Percentiles rank a stretch among this genome's conserved stretches.
These are phyloP conservation scores for Spisula solida DNA, from an alignment of 2,888 invertebrate species.

Conservation along the genomic window DNA sequence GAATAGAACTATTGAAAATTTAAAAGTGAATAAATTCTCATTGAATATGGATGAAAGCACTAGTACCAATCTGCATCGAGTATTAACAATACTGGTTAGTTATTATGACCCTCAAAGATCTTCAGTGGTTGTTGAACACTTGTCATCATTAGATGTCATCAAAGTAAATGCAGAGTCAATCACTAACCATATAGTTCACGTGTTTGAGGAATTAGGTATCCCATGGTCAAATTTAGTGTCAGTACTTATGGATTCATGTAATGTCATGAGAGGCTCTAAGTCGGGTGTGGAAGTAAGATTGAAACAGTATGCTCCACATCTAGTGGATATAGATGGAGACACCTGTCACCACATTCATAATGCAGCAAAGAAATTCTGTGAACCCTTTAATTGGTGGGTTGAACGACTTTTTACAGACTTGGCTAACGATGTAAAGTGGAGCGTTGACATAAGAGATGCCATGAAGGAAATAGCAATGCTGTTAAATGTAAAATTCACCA, in stretches of 20 bases:
- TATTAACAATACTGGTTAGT: conserved; percentile 57
- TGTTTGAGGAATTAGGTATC: conserved; percentile 66
- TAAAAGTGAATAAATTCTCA: conserved; percentile 50
- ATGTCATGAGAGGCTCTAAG: conserved; percentile 72
- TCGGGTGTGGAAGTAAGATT: conserved; percentile 71
- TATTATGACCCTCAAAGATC: conserved; percentile 52
- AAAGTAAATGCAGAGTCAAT: conserved; percentile 58
- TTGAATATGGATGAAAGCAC: conserved; percentile 70
- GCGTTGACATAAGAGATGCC: background rate
- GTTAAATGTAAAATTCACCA: background rate
- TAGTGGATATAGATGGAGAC: conserved; percentile 44
- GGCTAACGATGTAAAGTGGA: background rate
- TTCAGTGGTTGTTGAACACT: conserved; percentile 61
- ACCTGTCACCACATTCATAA: background rate
- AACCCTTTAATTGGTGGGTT: background rate
- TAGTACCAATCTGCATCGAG: conserved; percentile 52
- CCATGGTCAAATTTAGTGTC: conserved; percentile 73
- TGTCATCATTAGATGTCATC: conserved; percentile 53
- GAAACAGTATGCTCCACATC: conserved; percentile 68
- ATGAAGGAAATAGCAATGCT: background rate
- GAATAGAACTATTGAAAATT: conserved; percentile 30
- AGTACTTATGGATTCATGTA: conserved; percentile 74
- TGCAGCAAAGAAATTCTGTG: background rate
- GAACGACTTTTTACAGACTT: background rate
- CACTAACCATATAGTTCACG: conserved; percentile 40